Conservation (phyloP, 2,888 invertebrate genomes). For the Hydriomena furcata region DNA sequence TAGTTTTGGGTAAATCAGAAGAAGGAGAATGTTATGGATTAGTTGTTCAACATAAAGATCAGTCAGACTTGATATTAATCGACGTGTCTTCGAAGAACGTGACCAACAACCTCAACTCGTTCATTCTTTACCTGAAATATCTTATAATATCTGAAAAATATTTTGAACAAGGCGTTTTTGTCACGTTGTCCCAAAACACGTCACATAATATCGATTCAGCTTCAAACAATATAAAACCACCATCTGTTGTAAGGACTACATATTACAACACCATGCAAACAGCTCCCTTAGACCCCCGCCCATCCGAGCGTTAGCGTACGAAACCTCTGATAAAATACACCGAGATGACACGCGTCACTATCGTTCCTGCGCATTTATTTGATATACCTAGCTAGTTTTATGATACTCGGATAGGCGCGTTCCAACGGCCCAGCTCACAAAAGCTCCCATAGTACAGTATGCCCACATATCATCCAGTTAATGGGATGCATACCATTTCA, state of each 20-base stretch:
- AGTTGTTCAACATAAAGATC: slow-evolving; percentile 70
- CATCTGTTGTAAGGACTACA: slow-evolving; percentile 70
- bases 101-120: too few relatives aligned
- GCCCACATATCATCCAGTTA: slow-evolving; percentile 48
- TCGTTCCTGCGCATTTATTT: neutral
- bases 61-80: slow-evolving; percentile 46
- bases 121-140: too few relatives aligned
- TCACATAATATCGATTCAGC: slow-evolving; percentile 48
- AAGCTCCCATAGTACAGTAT: slow-evolving; percentile 37
- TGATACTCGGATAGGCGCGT: slow-evolving; percentile 5
- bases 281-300: slow-evolving; percentile 46
- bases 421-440: slow-evolving; percentile 46
- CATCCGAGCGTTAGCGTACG: slow-evolving; percentile 14
- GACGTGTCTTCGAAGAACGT: slow-evolving; percentile 61
- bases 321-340: neutral
- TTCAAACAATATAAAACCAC: slow-evolving; percentile 61
- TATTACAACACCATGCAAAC: slow-evolving; percentile 69
- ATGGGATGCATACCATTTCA: slow-evolving; percentile 32
- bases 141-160: too few relatives aligned
- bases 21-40: slow-evolving; percentile 84
- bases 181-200: slow-evolving; percentile 61
- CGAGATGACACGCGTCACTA: neutral
- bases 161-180: neutral
- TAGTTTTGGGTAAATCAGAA: slow-evolving; percentile 81
- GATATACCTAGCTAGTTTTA: neutral